Conservation (phyloP, 2,797 vertebrate species). For the Pseudochaenichthys georgianus region DNA sequence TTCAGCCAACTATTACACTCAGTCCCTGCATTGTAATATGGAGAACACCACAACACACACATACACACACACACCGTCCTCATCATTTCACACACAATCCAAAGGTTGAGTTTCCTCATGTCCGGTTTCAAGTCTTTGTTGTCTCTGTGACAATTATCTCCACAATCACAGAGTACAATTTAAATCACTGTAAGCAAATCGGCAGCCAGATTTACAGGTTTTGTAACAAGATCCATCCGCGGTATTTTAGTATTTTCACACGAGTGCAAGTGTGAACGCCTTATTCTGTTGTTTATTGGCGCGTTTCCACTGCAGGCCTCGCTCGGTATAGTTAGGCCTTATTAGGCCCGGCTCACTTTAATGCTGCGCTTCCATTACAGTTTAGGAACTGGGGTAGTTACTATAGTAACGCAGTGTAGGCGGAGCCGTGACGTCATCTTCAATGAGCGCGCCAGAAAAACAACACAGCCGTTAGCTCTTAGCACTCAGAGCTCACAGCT, state of each 20-base stretch:
- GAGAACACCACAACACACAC: constrained; percentile 7
- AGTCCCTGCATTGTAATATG: constrained; percentile 10
- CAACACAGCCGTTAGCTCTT: too few species aligned
- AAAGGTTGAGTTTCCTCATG: constrained; percentile 17
- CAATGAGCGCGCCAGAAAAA: too few species aligned
- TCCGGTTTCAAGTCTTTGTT: too few species aligned
- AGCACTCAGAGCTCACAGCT: too few species aligned
- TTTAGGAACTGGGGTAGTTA: too few species aligned
- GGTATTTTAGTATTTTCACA: constrained; percentile 26
- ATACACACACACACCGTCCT: too few species aligned
- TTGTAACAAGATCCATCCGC: constrained; percentile 47
- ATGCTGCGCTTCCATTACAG: too few species aligned
- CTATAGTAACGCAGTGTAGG: too few species aligned
- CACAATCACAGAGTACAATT: not conserved
- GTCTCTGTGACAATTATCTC: constrained; percentile 5
- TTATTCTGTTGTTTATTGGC: not conserved
- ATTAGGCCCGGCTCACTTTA: too few species aligned
- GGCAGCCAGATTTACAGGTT: constrained; percentile 69
- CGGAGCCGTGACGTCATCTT: too few species aligned
- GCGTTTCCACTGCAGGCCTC: too few species aligned
- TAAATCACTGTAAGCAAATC: constrained; percentile 6
- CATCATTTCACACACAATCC: not conserved
- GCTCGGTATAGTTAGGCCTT: too few species aligned
- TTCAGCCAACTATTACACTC: constrained; percentile 13
- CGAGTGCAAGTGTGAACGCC: not conserved